Conservation (phyloP, 2,888 invertebrate genomes). For the Athalia cordata region DNA sequence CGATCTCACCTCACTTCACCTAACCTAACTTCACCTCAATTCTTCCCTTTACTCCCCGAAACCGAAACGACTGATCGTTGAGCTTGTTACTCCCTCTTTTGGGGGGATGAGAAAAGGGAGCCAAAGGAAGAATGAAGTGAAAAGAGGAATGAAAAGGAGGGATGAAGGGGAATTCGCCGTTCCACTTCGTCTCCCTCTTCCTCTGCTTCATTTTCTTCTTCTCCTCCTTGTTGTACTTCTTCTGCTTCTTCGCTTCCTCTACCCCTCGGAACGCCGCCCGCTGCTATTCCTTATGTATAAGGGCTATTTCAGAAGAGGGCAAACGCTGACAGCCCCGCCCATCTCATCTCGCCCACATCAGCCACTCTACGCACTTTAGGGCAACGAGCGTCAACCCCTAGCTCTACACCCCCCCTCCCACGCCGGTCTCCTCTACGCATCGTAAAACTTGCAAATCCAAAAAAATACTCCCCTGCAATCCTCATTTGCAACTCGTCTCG, state of each 20-base stretch:
- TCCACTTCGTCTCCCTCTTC: too few species aligned
- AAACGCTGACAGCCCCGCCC: constrained; percentile 66
- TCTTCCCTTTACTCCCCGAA: too few species aligned
- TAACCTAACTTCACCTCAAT: too few species aligned
- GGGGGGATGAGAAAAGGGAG: constrained; percentile 11
- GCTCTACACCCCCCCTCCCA: background rate
- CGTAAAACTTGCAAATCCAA: constrained; percentile 46
- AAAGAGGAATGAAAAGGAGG: background rate
- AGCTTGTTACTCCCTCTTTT: constrained; percentile 69
- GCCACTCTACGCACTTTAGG: constrained; percentile 59
- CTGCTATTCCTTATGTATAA: constrained; percentile 59
- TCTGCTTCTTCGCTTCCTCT: constrained; percentile 1
- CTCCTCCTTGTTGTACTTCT: too few species aligned
- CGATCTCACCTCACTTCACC: constrained; percentile 66
- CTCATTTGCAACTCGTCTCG: too few species aligned
- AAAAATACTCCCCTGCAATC: too few species aligned
- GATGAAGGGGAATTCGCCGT: background rate
- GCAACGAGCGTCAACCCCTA: too few species aligned
- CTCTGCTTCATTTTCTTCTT: too few species aligned
- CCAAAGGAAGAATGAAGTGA: too few species aligned
- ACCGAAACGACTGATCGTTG: constrained; percentile 47
- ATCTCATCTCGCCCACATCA: constrained; percentile 60
- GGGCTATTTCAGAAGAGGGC: constrained; percentile 68
- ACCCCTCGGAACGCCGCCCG: constrained; percentile 52
- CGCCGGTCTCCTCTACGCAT: background rate